A percentile compares a stretch with the other conserved stretches of the same genome.
Conservation (phyloP, 2,888 invertebrate species). For the Aplocera efformata region DNA sequence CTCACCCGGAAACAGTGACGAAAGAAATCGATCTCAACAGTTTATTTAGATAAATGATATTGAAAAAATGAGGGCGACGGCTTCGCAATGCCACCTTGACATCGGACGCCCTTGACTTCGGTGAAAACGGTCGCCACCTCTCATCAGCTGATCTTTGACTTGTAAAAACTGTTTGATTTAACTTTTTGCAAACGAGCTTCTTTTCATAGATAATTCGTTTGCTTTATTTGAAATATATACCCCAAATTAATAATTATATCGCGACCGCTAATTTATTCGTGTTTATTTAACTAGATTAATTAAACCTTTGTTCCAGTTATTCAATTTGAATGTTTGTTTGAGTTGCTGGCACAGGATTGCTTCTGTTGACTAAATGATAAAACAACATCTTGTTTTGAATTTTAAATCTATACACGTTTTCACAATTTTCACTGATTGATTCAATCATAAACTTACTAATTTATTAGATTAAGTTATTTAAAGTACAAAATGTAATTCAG, state of each 20-base stretch:
- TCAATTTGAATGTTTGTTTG: background rate
- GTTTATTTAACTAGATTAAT: background rate
- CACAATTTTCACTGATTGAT: no score
- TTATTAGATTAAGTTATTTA: background rate
- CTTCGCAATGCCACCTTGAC: conserved; percentile 74
- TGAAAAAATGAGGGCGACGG: conserved; percentile 63
- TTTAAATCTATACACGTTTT: no score
- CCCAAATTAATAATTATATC: no score
- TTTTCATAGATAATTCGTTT: background rate
- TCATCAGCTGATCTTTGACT: conserved; percentile 32
- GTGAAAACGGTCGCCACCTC: conserved; percentile 58
- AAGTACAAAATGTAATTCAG: conserved; percentile 52
- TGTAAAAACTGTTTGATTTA: conserved; percentile 13
- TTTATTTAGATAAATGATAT: conserved; percentile 58
- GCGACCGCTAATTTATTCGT: no score
- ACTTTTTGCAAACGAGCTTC: conserved; percentile 4
- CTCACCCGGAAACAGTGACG: conserved; percentile 64
- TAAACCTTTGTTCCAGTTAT: background rate
- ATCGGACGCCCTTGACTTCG: conserved; percentile 66
- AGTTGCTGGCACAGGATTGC: no score
- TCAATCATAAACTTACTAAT: background rate
- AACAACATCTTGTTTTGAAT: no score
- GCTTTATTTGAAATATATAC: background rate
- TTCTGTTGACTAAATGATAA: no score
- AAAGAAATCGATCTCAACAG: conserved; percentile 65